phyloP scores from a whole-genome alignment of 1,140 invertebrate genomes.

The Pinna nobilis region DNA sequence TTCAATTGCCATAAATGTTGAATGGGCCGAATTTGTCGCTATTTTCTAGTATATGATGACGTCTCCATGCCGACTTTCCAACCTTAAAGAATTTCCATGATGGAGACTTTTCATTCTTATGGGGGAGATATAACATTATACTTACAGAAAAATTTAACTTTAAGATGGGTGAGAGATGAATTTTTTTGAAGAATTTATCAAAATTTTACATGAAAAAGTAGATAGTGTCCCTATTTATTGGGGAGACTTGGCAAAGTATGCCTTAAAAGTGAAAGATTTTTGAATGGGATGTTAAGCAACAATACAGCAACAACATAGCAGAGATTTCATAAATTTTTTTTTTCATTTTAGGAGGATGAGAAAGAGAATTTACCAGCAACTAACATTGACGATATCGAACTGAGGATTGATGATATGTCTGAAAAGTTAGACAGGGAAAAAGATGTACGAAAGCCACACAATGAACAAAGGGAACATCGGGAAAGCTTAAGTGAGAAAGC shows the following conservation, averaged over 20 bases:
- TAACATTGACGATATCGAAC: constrained; percentile 67
- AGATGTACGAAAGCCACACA: neutral
- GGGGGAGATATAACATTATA: too few species aligned
- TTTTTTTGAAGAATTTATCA: neutral
- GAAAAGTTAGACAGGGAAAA: neutral
- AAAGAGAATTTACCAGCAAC: constrained; percentile 60
- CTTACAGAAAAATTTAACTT: too few species aligned
- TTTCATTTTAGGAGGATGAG: constrained; percentile 58
- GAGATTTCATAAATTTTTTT: too few species aligned
- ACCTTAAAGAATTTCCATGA: too few species aligned
- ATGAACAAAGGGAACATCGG: neutral
- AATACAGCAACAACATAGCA: neutral
- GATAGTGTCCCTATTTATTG: neutral
- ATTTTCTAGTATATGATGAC: too few species aligned
- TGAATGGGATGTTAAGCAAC: neutral
- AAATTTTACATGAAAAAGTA: neutral
- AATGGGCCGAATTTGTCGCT: too few species aligned
- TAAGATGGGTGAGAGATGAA: neutral
- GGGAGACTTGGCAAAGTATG: neutral
- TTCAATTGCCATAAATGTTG: too few species aligned
- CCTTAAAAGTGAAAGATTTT: neutral
- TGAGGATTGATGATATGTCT: constrained; percentile 55
- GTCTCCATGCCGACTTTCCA: too few species aligned
- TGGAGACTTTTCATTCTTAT: too few species aligned
- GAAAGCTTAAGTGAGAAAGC: neutral